Evolutionary conservation across 2,797 vertebrate genomes (phyloP).

Genomic region (Martes flavigula): DNA sequence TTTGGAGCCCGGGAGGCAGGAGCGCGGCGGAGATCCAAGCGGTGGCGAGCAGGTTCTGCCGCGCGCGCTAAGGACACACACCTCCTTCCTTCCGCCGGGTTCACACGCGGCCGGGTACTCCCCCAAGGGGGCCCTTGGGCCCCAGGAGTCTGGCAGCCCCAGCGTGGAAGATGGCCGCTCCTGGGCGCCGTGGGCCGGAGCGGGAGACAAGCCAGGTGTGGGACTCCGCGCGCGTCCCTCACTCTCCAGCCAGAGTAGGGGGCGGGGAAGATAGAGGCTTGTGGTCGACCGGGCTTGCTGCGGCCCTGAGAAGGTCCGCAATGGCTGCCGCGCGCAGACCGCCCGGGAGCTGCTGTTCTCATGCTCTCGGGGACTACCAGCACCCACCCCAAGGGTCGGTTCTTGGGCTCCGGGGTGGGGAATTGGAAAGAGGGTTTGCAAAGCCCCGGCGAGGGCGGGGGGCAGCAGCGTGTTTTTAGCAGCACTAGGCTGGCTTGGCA

Average conservation of each 20-base stretch:
- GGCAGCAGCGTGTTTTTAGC: neutral
- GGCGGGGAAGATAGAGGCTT: neutral
- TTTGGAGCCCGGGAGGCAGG: neutral
- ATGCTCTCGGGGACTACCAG: neutral
- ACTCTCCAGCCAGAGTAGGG: neutral
- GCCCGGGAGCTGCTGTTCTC: neutral
- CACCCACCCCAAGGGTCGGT: neutral
- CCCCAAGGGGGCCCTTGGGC: constrained; percentile 30
- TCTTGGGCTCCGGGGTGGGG: neutral
- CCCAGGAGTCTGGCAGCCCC: neutral
- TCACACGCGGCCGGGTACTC: neutral
- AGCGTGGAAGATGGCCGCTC: constrained; percentile 61
- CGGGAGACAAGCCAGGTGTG: neutral
- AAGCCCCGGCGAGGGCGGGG: neutral
- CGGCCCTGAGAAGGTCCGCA: neutral
- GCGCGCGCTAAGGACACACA: neutral
- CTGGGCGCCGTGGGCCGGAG: neutral
- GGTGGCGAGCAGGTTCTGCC: neutral
- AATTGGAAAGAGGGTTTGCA: neutral
- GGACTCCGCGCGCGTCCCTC: neutral
- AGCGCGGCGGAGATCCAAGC: neutral
- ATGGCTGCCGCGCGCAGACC: neutral
- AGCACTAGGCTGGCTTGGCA: neutral
- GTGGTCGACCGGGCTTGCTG: neutral
- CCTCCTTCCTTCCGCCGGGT: neutral